Evolutionary conservation across 2,888 invertebrate genomes (phyloP), one percentile per base, ranked within the genome.

Genomic region (Odontomyia ornata): DNA sequence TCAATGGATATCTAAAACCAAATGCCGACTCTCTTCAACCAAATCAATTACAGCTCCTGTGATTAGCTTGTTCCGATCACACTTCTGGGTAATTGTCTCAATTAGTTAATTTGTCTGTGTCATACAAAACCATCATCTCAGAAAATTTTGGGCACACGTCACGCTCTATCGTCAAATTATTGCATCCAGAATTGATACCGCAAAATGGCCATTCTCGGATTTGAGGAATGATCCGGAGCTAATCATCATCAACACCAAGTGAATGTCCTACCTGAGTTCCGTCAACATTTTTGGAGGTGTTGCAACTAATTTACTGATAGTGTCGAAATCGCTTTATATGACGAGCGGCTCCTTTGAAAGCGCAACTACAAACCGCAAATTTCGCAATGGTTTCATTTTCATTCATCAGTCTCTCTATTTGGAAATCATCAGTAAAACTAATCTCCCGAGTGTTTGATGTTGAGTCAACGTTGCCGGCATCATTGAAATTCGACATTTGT

Each of bases 381-480:
- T 73, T 73, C 36, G 73, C 60, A 73, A 57, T 57, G 73, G 73
- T 57, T 73, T 73, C 73, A 25, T 73, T 76, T 72, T 78, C 64
- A 57, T 75, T 67, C 57, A 76, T 28, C 71, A 60, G 73, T 62
- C 75, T 64, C 69, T 75, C 75, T 77, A 76, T 78, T 78, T 76
- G 57, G 73, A 75, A 78, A 77, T 78, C 69, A 78, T 77, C 71
- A 78, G 77, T 60, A 78, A 78, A 77, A 77, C 78, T 78, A 78
- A 78, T 78, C 76, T 78, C 30, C 71, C 69, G 71, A 71, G 64
- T 62, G 64, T 64, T 75, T 64, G 75, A 47, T 75, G 47, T 64
- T 75, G 47, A 11, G 5, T 21, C 7, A 1, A 28, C 18, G n/a
- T 72, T n/a, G 52, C 71, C 71, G 71, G 28, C 46, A 11, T 7